phyloP scores from a whole-genome alignment of 2,797 vertebrate species.

The Tokudaia tokunoshimensis region DNA sequence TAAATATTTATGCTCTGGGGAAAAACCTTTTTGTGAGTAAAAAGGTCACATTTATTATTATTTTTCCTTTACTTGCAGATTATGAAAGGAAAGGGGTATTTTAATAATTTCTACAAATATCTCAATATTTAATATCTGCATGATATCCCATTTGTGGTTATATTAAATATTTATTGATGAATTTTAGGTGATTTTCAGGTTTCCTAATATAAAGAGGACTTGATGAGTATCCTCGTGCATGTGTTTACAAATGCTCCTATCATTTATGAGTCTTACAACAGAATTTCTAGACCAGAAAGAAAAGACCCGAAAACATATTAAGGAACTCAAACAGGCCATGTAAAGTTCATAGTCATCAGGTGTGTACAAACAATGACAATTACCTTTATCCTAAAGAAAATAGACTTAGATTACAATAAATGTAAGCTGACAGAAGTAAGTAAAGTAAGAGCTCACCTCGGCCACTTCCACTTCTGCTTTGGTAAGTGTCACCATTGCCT shows the following conservation, averaged over 20 bases:
- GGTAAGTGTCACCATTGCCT: constrained; percentile 75
- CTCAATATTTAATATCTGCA: constrained; percentile 20
- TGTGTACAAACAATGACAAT: background rate
- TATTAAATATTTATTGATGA: background rate
- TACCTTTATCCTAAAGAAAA: constrained; percentile 49
- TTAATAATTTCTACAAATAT: background rate
- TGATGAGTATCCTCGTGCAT: background rate
- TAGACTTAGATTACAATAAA: background rate
- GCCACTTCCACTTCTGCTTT: constrained; percentile 67
- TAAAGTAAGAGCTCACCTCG: constrained; percentile 78
- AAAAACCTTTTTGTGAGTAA: background rate
- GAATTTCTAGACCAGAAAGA: background rate
- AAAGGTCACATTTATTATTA: constrained; percentile 7
- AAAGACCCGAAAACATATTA: background rate
- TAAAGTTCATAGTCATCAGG: background rate
- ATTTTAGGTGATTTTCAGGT: constrained; percentile 4
- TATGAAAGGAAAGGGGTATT: background rate
- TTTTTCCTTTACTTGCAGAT: background rate
- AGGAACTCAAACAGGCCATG: background rate
- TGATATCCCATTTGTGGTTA: background rate
- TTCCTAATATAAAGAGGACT: constrained; percentile 25
- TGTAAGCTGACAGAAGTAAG: background rate
- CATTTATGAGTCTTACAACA: background rate
- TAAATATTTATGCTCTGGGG: background rate
- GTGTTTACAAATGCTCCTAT: background rate